phyloP scores from a whole-genome alignment of 2,113 vertebrate genomes.

The Thomomys bottae region DNA sequence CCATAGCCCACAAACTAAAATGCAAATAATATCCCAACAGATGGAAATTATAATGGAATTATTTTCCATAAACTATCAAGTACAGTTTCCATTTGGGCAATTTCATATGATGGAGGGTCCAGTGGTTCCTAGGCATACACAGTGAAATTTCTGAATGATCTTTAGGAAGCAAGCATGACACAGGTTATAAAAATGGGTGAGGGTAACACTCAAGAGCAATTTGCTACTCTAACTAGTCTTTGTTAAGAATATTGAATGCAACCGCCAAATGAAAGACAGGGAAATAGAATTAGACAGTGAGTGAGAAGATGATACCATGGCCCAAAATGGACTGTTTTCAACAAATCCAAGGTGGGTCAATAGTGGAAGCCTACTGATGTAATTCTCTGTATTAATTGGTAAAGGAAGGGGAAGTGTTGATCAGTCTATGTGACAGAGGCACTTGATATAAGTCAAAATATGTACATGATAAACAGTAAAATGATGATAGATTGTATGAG shows the following conservation, averaged over 20 bases:
- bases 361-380: conserved; percentile 29
- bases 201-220: background rate
- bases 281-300: background rate
- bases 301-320: background rate
- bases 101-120: conserved; percentile 21
- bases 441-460: conserved; percentile 14
- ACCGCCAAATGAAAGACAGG: background rate
- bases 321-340: background rate
- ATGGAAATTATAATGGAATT: conserved; percentile 15
- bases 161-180: background rate
- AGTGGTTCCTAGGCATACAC: background rate
- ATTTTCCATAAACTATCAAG: conserved; percentile 45
- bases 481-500: background rate
- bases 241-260: background rate
- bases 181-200: background rate
- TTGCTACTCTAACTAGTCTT: conserved; percentile 6
- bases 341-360: background rate
- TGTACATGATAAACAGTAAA: background rate
- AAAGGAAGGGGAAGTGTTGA: background rate
- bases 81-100: background rate
- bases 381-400: background rate
- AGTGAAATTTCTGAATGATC: conserved; percentile 15
- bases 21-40: background rate
- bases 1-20: conserved; percentile 37
- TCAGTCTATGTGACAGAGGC: background rate